Conservation (phyloP, 2,797 vertebrate species). For the Diceros bicornis region DNA sequence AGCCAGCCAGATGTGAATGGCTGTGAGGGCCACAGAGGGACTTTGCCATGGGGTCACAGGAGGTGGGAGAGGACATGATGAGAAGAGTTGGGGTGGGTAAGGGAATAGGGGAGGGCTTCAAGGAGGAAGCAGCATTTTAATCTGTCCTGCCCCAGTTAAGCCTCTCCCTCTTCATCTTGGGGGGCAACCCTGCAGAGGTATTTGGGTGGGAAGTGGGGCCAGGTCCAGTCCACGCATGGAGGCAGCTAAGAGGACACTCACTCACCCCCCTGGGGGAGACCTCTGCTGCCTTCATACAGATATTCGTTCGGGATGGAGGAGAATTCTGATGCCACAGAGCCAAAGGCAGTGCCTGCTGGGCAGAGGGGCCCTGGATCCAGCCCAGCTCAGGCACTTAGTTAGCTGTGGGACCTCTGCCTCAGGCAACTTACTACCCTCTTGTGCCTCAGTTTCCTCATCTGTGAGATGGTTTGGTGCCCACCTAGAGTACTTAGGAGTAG, state of each 20-base stretch:
- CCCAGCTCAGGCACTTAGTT: neutral
- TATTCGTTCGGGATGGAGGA: neutral
- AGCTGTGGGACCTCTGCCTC: neutral
- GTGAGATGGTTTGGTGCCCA: neutral
- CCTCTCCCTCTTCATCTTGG: neutral
- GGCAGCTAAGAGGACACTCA: neutral
- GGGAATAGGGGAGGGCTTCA: neutral
- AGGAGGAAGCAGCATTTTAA: neutral
- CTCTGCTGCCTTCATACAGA: no score
- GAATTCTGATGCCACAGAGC: neutral
- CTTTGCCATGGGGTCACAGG: neutral
- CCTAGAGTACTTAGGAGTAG: neutral
- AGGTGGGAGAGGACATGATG: neutral
- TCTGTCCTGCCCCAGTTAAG: neutral
- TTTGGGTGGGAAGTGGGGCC: neutral
- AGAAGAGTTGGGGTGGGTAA: neutral
- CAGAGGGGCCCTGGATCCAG: neutral
- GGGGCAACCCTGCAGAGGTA: neutral
- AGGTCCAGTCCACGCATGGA: neutral
- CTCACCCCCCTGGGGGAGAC: neutral
- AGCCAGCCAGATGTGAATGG: neutral
- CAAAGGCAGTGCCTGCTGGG: neutral
- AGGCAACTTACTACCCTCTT: neutral
- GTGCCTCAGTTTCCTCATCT: neutral
- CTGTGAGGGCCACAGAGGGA: neutral